Evolutionary conservation across 2,888 invertebrate species (phyloP), one percentile per base, ranked within the genome.

Genomic region (Tipula confusa): DNA sequence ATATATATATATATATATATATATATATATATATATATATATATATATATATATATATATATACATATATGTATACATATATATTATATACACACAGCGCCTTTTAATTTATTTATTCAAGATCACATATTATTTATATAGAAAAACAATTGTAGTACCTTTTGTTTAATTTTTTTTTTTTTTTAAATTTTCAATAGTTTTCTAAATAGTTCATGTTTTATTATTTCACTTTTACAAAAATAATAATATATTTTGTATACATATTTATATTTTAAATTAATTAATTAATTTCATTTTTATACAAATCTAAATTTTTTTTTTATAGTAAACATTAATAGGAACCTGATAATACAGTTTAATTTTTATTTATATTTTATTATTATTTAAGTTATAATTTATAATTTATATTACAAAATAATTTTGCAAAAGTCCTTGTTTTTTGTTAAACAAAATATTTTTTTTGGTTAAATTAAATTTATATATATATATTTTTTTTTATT

Each of bases 301-400:
- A 82, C 29, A 83, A 80, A 81, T 83, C 79, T 83, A 83, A 24
- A 24, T 64, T 64, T 24, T 83, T 43, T 43, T 64, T 64, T 64
- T 83, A 29, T 83, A 84, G 82, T 84, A 84, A 48, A 85, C 87
- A 87, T 88, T 88, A 88, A 87, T 89, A 89, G 89, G 89, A 89
- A 89, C 89, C 88, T 87, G 87, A 88, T 88, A 82, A 80, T 80
- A 80, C 31, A 80, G 80, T 80, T 80, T 80, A 64, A 64, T 64
- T 64, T 64, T 64, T 64, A 64, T 64, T 64, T 64, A 64, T 64
- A 64, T 64, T 64, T 64, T 64, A 80, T 29, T 64, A 80, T 29
- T 80, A 29, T 36, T 82, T 33, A 33, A 82, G 33, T 36, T 82
- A 82, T 33, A 82, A 82, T 82, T 36, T 82, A 82, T 33, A 82